Base-by-base conservation (phyloP, 2,888 invertebrate species). In the Leucoptera coffeella region DNA sequence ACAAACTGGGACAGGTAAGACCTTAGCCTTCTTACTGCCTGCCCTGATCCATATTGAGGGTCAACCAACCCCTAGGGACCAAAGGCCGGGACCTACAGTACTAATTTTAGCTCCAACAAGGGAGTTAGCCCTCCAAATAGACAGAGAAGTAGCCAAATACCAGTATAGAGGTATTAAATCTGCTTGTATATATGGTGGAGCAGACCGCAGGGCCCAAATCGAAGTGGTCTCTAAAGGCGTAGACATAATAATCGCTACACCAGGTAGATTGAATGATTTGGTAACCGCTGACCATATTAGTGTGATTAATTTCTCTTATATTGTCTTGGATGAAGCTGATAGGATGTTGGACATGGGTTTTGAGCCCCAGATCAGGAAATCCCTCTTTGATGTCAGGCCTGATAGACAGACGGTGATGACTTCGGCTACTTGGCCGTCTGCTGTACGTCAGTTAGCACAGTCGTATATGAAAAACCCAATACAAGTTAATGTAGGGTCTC, bases 341-440 rank as follows among this genome's bases (percentile, higher is more conserved):
- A 75, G 87, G 31, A 89, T 89, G 89, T 58, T 89, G 36, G 88
- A 88, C 40, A 83, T 88, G 82, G 88, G 88, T 11, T 89, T 89
- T 46, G 88, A 87, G 42, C 87, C 87, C 3, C 88, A 82, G 75
- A 97, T 96, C 35, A 78, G 87, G 20, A 86, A 85, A 47, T 80
- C 85, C 9, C 58, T 92, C 35, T 69, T 86, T 30, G 82, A 85
- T 43, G 79, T 92, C 12, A 75, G 91, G 28, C 90, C 92, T 5
- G 91, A 91, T 46, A 64, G 93, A 28, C 94, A 96, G 51, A 92
- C 92, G n/a, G 80, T 95, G 0, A 93, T 96, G 93, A 96, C 95
- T 0, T 88, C 87, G 47, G 96, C 96, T 9, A 96, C 96, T 0
- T 96, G 95, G 96, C 95, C 95, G 0, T 62, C 75, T 27, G 88